These are phyloP conservation scores for Strix aluco DNA, from an alignment of 2,113 vertebrate species.

Conservation along the genomic window DNA sequence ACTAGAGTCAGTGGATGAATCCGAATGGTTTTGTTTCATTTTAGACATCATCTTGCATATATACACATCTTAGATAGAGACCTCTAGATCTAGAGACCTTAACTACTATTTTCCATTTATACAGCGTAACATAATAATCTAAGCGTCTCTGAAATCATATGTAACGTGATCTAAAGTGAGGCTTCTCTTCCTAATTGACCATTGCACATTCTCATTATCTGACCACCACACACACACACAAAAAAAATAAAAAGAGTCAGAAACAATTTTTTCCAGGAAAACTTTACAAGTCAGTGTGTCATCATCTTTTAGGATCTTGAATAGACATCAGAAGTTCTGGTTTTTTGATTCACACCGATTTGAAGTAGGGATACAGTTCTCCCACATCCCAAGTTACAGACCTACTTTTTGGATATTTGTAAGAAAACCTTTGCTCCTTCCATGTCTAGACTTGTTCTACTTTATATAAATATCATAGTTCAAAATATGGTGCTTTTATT, in stretches of 20 bases:
- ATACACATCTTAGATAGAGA: not conserved
- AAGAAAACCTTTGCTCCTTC: not conserved
- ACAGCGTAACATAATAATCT: not conserved
- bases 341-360: not conserved
- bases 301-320: not conserved
- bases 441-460: not conserved
- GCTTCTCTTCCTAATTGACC: not conserved
- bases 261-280: not conserved
- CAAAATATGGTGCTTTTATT: not conserved
- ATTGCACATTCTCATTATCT: not conserved
- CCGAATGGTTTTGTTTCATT: not conserved
- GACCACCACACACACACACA: not conserved
- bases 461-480: not conserved
- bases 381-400: not conserved
- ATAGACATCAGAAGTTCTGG: not conserved
- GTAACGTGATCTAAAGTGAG: not conserved
- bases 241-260: not conserved
- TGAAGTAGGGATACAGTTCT: not conserved
- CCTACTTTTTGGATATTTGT: not conserved
- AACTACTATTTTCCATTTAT: not conserved
- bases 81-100: not conserved
- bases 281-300: not conserved
- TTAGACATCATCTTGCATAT: not conserved
- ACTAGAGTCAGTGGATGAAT: not conserved
- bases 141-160: not conserved